Evolutionary conservation across 2,797 vertebrate genomes (phyloP).

Genomic region (Columba guinea): DNA sequence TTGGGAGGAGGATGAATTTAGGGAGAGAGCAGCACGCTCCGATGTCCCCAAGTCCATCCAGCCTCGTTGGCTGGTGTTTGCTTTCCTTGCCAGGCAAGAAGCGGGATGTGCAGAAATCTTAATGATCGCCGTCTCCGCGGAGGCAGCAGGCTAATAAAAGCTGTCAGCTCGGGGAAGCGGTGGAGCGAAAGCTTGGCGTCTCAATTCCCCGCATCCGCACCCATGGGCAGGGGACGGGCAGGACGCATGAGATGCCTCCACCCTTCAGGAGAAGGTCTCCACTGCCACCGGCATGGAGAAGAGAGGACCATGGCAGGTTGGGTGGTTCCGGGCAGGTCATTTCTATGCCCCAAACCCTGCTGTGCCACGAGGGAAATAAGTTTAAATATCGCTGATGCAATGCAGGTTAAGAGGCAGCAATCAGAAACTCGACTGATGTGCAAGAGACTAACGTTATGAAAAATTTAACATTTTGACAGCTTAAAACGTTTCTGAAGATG

Average conservation of each 20-base stretch:
- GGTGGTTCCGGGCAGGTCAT: neutral
- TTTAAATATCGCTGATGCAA: neutral
- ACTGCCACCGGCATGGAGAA: rapidly evolving
- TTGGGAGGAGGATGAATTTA: neutral
- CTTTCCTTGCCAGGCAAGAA: neutral
- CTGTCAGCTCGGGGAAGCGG: neutral
- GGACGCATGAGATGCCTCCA: neutral
- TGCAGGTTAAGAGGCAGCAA: neutral
- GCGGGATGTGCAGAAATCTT: neutral
- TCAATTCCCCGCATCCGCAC: neutral
- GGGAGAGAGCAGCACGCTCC: neutral
- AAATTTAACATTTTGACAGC: neutral
- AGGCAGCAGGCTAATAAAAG: neutral
- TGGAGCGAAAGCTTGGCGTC: neutral
- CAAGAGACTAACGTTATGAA: neutral
- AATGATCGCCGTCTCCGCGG: neutral
- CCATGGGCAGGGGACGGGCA: neutral
- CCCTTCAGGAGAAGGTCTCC: neutral
- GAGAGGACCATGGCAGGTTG: neutral
- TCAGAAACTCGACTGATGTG: neutral
- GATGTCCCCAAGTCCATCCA: rapidly evolving
- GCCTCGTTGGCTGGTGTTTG: neutral
- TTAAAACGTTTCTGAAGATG: neutral
- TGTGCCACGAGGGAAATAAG: neutral
- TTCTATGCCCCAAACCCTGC: neutral